phyloP scores from a whole-genome alignment of 2,888 invertebrate species.

The Drosophila phalerata region DNA sequence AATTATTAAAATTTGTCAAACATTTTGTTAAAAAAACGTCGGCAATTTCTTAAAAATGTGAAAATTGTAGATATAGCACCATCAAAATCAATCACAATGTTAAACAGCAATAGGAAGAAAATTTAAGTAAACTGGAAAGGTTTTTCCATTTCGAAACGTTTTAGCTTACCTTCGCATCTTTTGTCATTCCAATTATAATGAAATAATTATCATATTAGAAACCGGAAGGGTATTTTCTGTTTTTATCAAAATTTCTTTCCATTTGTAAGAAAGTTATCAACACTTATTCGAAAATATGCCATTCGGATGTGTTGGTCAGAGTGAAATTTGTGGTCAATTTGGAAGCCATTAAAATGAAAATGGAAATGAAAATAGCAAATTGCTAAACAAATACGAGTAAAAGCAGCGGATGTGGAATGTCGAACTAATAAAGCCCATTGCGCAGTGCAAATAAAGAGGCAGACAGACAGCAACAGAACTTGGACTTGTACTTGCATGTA shows the following conservation, averaged over 20 bases:
- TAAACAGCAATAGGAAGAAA: too few species aligned
- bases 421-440: constrained; percentile 49
- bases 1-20: too few species aligned
- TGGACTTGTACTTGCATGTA: constrained; percentile 8
- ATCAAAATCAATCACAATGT: too few species aligned
- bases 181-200: background rate
- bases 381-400: constrained; percentile 31
- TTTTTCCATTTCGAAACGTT: too few species aligned
- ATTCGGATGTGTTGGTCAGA: constrained; percentile 1
- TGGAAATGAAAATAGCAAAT: constrained; percentile 47
- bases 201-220: background rate
- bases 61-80: too few species aligned
- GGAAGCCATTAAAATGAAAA: constrained; percentile 56
- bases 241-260: background rate
- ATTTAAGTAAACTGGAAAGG: too few species aligned
- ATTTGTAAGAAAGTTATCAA: background rate
- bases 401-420: constrained; percentile 43
- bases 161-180: too few species aligned
- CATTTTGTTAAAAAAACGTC: too few species aligned
- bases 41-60: too few species aligned
- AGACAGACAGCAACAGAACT: constrained; percentile 9
- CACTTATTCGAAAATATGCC: background rate
- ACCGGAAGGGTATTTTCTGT: background rate
- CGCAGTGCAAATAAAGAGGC: constrained; percentile 31
- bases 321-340: constrained; percentile 43